Base-by-base conservation (phyloP, 2,797 vertebrate species). In the Percopsis omiscomaycus region DNA sequence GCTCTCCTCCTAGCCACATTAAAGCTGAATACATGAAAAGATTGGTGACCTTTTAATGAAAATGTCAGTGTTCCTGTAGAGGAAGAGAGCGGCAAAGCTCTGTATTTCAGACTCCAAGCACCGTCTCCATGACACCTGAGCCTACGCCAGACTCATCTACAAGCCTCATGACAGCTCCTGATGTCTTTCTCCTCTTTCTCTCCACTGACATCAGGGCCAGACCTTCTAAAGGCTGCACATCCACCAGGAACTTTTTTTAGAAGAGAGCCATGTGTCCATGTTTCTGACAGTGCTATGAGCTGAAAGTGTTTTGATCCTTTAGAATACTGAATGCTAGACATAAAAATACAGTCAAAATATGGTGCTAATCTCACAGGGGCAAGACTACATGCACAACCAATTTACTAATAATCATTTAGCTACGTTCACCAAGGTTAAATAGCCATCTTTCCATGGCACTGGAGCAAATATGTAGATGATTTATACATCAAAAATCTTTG, bases 1-100 rank as follows among this genome's bases (percentile, higher is more conserved):
- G 89, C 90, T 91, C 92, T 94, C 92, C 89, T 90, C 92, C 89
- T 83, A 90, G 92, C 92, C 91, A 92, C 89, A 92, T 91, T 93
- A 91, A 93, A 93, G 93, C 73, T 90, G 92, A 90, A 90, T 88
- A 91, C 89, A 89, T 92, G 88, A 92, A 89, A 89, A 91, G 89
- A 90, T 84, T 73, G 78, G 75, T 92, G 91, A 92, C 92, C 92
- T 93, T 93, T 92, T 90, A 89, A 92, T 91, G 86, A 90, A 92
- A 92, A 92, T 92, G 91, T 91, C 92, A 92, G 84, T 88, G 83
- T 82, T 86, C 79, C 80, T 91, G 90, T 92, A 87, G 78, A 59
- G 77, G 73, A 60, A 65, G 66, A 52, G 59, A 71, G 62, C 22
- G 22, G 70, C 68, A 55, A 42, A 62, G 73, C 64, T 59, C 74